Evolutionary conservation across 2,797 vertebrate genomes (phyloP), one percentile per base, ranked within the genome.

Genomic region (Luscinia megarhynchos): DNA sequence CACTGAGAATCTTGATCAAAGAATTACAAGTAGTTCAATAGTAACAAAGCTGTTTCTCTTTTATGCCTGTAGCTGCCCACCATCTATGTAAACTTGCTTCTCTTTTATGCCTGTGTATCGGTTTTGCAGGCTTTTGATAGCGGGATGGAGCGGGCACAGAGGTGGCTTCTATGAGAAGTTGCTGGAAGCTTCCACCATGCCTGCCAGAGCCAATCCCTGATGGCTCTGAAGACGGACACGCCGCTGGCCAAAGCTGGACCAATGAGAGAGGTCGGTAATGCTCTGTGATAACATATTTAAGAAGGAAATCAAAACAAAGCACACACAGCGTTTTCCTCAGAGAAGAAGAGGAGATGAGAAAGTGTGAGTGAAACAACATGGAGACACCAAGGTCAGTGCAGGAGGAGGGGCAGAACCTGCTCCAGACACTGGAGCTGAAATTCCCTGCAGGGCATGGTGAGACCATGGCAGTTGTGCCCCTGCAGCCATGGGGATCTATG

Each of bases 141-240:
- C 3, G 4, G 36, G 9, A 13, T 8, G 1, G 15, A 7, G 12
- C 1, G 4, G 21, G 2, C 41, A 38, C 22, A 32, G 50, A 54
- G 12, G 16, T 2, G 1, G 32, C 10, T 32, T 20, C 50, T 32
- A 50, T 10, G 21, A 54, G 40, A 55, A 64, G 27, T 8, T 23
- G 3, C 48, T 36, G 24, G 48, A 63, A 53, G 32, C 38, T 54
- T 54, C 26, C 26, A 6, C 10, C 5, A 9, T 21, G 21, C 22
- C 27, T 26, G 6, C n/a, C 40, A 45, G 26, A 54, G 21, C 21
- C 29, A 78, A 20, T 15, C n/a, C 6, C 75, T 12, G n/a, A 12
- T 11, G 40, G 32, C 40, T 78, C 40, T 78, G 50, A 32, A 32
- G 50, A 36, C 20, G 27, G 61, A 78, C 10, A 10, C 3, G 15